phyloP scores from a whole-genome alignment of 2,113 vertebrate genomes.

The Microcebus jonahi region DNA sequence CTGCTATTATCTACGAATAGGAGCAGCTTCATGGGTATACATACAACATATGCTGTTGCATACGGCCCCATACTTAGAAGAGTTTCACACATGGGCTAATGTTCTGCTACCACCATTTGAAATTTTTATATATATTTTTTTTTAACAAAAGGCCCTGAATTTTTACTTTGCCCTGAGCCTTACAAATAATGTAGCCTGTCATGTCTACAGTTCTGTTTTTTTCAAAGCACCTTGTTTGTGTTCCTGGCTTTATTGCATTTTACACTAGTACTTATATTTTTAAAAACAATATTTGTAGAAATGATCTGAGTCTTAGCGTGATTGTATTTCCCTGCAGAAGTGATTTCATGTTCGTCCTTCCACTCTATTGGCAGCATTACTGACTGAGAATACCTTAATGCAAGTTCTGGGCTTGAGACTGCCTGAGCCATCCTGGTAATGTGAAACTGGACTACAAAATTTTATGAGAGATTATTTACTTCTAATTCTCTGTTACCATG shows the following conservation, averaged over 20 bases:
- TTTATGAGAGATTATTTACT: not conserved
- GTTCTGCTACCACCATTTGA: not conserved
- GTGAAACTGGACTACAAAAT: not conserved
- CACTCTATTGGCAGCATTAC: not conserved
- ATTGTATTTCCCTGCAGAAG: not conserved
- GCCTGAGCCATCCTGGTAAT: not conserved
- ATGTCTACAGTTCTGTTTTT: not conserved
- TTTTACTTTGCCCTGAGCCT: not conserved
- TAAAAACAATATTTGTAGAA: not conserved
- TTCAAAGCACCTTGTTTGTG: not conserved
- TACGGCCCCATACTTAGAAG: not conserved
- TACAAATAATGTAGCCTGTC: not conserved
- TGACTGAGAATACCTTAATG: not conserved
- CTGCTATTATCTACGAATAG: not conserved
- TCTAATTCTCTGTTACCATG: not conserved
- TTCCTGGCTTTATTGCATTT: not conserved
- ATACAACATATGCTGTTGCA: not conserved
- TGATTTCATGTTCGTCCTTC: not conserved
- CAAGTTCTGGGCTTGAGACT: not conserved
- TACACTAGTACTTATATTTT: not conserved
- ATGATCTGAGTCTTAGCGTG: not conserved
- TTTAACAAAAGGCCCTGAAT: not conserved
- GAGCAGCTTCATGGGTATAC: not conserved
- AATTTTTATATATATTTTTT: not conserved
- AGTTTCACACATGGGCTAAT: too few species aligned